phyloP scores from a whole-genome alignment of 2,113 vertebrate genomes.

The Xenopus borealis region DNA sequence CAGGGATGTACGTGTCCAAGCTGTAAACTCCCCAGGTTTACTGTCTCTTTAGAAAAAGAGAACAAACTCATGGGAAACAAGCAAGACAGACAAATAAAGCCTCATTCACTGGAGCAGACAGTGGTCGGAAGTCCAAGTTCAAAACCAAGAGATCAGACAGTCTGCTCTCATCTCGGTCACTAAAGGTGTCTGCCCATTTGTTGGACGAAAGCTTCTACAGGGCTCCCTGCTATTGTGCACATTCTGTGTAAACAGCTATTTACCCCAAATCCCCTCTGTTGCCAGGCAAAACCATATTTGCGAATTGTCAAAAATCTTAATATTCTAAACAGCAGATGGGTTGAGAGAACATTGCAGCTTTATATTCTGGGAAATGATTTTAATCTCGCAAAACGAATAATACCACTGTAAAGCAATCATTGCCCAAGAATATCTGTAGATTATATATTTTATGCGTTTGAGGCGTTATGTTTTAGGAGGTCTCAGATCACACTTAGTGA shows the following conservation, averaged over 20 bases:
- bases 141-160: constrained; percentile 27
- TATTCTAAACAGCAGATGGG: too few species aligned
- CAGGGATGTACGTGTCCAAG: background rate
- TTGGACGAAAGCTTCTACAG: constrained; percentile 8
- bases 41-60: constrained; percentile 12
- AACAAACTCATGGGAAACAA: constrained; percentile 20
- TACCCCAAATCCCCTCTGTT: background rate
- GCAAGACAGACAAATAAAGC: constrained; percentile 22
- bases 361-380: too few species aligned
- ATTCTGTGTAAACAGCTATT: background rate
- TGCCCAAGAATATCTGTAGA: too few species aligned
- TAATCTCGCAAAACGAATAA: too few species aligned
- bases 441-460: too few species aligned
- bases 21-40: constrained; percentile 36
- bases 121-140: constrained; percentile 41
- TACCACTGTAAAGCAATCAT: too few species aligned
- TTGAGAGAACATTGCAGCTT: too few species aligned
- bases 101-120: constrained; percentile 25
- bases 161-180: constrained; percentile 3
- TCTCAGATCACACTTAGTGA: too few species aligned
- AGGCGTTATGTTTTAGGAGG: too few species aligned
- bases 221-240: background rate
- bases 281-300: background rate
- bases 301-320: too few species aligned
- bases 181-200: constrained; percentile 22